These are phyloP conservation scores for Reinhardtius hippoglossoides DNA, from an alignment of 2,113 vertebrate species.

Conservation along the genomic window DNA sequence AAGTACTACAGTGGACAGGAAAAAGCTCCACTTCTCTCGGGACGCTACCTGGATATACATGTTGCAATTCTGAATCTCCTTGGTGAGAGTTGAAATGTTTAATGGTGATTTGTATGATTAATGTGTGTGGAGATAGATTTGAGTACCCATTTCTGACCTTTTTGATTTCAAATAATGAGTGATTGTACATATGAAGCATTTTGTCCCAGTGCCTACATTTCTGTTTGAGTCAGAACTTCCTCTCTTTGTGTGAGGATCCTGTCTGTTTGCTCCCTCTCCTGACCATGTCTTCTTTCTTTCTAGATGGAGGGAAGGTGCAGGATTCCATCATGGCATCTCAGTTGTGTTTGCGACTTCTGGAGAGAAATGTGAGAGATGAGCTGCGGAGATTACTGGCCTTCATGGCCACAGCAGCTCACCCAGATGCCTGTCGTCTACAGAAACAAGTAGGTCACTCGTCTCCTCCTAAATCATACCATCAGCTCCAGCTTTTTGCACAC, in stretches of 20 bases:
- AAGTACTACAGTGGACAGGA: slow-evolving; percentile 88
- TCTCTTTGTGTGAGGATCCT: background rate
- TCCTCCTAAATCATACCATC: background rate
- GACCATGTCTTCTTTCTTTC: background rate
- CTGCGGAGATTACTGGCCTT: slow-evolving; percentile 83
- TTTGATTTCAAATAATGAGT: background rate
- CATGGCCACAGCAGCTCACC: slow-evolving; percentile 75
- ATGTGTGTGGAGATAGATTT: too few relatives aligned
- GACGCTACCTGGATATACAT: slow-evolving; percentile 84
- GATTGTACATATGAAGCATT: background rate
- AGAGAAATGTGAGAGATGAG: slow-evolving; percentile 81
- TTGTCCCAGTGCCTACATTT: too few relatives aligned
- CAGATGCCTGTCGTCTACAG: slow-evolving; percentile 82
- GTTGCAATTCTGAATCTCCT: slow-evolving; percentile 85
- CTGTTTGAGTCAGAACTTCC: too few relatives aligned
- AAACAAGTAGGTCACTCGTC: slow-evolving; percentile 80
- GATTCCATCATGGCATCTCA: slow-evolving; percentile 85
- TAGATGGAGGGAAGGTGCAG: slow-evolving; percentile 80
- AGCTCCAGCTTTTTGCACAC: background rate
- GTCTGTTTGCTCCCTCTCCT: background rate
- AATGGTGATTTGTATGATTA: background rate
- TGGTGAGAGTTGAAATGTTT: slow-evolving; percentile 73
- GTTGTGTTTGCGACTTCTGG: slow-evolving; percentile 84
- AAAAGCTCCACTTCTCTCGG: slow-evolving; percentile 81
- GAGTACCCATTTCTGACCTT: too few relatives aligned